phyloP scores from a whole-genome alignment of 2,797 vertebrate species.

The Gastrophryne carolinensis region DNA sequence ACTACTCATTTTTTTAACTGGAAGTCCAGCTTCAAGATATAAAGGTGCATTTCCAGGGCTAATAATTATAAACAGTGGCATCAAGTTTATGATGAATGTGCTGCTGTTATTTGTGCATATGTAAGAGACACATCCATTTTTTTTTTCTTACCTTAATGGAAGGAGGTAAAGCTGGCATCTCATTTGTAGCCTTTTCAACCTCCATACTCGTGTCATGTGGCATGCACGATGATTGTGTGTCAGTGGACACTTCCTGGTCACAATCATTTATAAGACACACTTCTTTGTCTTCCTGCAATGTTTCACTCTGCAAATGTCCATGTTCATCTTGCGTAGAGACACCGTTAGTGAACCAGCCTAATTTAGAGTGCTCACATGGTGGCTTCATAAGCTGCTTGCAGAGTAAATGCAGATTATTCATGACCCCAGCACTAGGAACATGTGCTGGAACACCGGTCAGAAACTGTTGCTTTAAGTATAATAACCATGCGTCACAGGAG shows the following conservation, averaged over 20 bases:
- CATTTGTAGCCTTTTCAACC: neutral
- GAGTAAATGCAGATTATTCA: neutral
- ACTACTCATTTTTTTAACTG: too few relatives aligned
- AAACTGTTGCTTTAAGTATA: neutral
- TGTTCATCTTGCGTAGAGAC: neutral
- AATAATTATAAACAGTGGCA: too few relatives aligned
- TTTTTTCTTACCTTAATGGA: conserved; percentile 21
- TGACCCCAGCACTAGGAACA: neutral
- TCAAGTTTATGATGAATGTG: too few relatives aligned
- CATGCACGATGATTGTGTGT: neutral
- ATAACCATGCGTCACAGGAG: conserved; percentile 24
- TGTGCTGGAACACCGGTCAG: neutral
- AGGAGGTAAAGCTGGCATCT: neutral
- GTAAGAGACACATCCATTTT: too few relatives aligned
- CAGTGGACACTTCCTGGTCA: neutral
- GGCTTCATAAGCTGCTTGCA: neutral
- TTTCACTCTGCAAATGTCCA: neutral
- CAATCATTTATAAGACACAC: neutral
- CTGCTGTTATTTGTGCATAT: too few relatives aligned
- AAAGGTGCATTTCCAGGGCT: too few relatives aligned
- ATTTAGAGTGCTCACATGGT: neutral
- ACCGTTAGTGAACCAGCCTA: neutral
- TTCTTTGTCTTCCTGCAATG: neutral
- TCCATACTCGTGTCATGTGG: neutral
- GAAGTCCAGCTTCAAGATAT: too few relatives aligned